phyloP scores from a whole-genome alignment of 2,113 vertebrate species.

The Ctenodactylus gundi region DNA sequence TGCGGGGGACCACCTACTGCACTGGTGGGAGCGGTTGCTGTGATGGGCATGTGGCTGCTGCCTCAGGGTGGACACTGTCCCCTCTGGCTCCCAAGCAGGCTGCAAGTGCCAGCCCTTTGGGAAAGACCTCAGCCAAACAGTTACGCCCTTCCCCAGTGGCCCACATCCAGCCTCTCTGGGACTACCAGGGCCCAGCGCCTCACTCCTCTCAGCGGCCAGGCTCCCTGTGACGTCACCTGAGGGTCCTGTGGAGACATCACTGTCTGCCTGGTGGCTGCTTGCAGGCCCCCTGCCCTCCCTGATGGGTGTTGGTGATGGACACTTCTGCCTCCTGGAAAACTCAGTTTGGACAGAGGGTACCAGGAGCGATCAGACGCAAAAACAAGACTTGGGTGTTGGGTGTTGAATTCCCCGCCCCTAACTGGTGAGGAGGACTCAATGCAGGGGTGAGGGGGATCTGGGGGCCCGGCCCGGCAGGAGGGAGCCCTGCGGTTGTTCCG shows the following conservation, averaged over 20 bases:
- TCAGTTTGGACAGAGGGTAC: too few relatives aligned
- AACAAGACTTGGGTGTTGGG: neutral
- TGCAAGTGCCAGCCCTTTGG: too few relatives aligned
- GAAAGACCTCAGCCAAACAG: neutral
- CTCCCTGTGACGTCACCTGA: neutral
- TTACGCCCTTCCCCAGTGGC: fast-evolving
- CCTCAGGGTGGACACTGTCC: fast-evolving
- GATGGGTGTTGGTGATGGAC: too few relatives aligned
- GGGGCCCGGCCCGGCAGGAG: neutral
- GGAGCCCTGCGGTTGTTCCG: too few relatives aligned
- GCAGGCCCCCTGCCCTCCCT: neutral
- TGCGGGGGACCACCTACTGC: too few relatives aligned
- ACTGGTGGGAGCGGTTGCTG: too few relatives aligned
- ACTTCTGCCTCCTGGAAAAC: neutral
- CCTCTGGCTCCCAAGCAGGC: fast-evolving
- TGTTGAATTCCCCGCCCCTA: neutral
- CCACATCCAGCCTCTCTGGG: fast-evolving
- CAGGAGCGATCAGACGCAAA: neutral
- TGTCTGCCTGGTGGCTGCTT: too few relatives aligned
- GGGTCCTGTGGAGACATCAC: neutral
- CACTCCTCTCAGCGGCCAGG: too few relatives aligned
- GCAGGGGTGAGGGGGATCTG: neutral
- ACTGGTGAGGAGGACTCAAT: too few relatives aligned
- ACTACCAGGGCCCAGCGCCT: fast-evolving
- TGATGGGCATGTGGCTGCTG: neutral